A percentile compares a stretch with the other conserved stretches of the same genome.
Evolutionary conservation across 2,888 invertebrate species (phyloP).

Genomic region (Torymus tubicola): DNA sequence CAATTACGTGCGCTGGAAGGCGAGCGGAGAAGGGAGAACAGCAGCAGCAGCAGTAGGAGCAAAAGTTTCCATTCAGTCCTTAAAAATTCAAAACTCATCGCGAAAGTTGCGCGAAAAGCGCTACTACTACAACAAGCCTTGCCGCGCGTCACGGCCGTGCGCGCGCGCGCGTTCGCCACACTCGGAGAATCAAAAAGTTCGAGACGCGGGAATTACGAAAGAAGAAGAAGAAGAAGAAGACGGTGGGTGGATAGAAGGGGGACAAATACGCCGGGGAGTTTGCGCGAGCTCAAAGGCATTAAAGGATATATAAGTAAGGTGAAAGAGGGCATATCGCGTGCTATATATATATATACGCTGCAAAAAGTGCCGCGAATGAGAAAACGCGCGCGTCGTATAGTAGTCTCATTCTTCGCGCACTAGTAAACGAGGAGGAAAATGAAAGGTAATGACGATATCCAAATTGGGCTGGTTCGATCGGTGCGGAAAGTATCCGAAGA

Average conservation of each 20-base stretch:
- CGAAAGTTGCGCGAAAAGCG: conserved; percentile 29
- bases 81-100: conserved; percentile 59
- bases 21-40: background rate
- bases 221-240: too few relatives aligned
- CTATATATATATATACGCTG: too few relatives aligned
- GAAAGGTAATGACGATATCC: conserved; percentile 60
- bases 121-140: background rate
- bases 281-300: conserved; percentile 52
- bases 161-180: too few relatives aligned
- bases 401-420: background rate
- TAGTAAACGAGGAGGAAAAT: conserved; percentile 59
- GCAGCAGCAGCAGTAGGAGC: background rate
- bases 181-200: conserved; percentile 57
- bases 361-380: conserved; percentile 14
- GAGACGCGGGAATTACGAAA: conserved; percentile 29
- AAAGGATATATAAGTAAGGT: conserved; percentile 43
- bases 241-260: conserved; percentile 12
- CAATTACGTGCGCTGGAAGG: conserved; percentile 48
- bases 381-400: background rate
- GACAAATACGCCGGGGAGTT: conserved; percentile 51
- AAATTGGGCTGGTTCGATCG: conserved; percentile 61
- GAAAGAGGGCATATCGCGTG: conserved; percentile 26
- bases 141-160: background rate
- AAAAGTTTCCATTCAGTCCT: conserved; percentile 49
- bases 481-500: conserved; percentile 39